A percentile compares a stretch with the other conserved stretches of the same genome.
These are phyloP conservation scores for Biston stratarius DNA, from an alignment of 2,888 invertebrate species.

Conservation along the genomic window DNA sequence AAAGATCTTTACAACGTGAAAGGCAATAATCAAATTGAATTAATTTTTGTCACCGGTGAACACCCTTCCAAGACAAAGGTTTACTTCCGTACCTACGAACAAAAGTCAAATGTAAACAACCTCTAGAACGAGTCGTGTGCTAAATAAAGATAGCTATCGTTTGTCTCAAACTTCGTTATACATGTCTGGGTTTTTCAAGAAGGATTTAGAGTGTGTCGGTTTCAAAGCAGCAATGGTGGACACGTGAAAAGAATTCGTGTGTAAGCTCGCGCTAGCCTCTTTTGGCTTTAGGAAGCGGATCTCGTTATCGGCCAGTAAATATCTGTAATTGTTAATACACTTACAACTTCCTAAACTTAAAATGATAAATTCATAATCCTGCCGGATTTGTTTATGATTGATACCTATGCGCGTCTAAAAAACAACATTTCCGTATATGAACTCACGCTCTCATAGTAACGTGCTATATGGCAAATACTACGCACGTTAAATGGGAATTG, in stretches of 20 bases:
- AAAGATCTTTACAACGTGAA: constrained; percentile 24
- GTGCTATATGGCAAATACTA: constrained; percentile 47
- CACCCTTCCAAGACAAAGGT: constrained; percentile 73
- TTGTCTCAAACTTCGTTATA: constrained; percentile 54
- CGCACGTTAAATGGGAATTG: constrained; percentile 45
- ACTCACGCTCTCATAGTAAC: constrained; percentile 60
- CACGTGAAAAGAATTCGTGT: constrained; percentile 38
- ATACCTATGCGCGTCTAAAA: constrained; percentile 62
- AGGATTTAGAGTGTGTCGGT: constrained; percentile 43
- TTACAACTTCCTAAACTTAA: constrained; percentile 79
- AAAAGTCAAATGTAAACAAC: constrained; percentile 86
- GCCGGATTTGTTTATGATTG: constrained; percentile 79
- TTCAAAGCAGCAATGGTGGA: constrained; percentile 41
- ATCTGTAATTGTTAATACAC: constrained; percentile 63
- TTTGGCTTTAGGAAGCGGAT: constrained; percentile 77
- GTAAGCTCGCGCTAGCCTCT: constrained; percentile 46
- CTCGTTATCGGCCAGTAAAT: constrained; percentile 69
- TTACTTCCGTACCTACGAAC: constrained; percentile 78
- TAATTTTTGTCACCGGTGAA: constrained; percentile 39
- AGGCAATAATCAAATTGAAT: constrained; percentile 34
- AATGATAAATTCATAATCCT: constrained; percentile 64
- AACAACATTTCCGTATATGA: constrained; percentile 76
- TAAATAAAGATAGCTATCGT: constrained; percentile 61
- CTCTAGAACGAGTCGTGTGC: constrained; percentile 69
- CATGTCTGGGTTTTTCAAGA: constrained; percentile 55